Evolutionary conservation across 2,797 vertebrate genomes (phyloP).

Genomic region (Carduelis carduelis): DNA sequence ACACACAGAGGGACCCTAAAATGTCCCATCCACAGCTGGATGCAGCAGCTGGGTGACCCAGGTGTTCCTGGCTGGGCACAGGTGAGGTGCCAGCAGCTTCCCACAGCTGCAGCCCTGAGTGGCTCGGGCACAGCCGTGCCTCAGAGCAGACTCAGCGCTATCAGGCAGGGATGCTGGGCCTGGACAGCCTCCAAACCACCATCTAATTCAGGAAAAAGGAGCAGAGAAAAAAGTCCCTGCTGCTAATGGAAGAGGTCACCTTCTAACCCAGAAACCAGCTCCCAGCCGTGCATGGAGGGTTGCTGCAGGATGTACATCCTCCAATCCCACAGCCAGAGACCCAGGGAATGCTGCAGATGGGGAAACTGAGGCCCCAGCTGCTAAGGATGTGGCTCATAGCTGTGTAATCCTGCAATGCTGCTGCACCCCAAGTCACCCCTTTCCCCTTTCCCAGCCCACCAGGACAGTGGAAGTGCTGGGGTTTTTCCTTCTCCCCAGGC

Average conservation of each 20-base stretch:
- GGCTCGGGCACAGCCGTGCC: fast-evolving
- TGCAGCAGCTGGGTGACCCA: neutral
- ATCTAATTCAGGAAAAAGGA: neutral
- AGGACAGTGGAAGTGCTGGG: neutral
- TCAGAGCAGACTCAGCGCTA: neutral
- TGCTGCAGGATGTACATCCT: neutral
- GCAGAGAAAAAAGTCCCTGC: neutral
- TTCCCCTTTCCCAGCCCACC: no score
- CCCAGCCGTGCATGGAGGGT: fast-evolving
- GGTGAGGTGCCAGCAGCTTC: fast-evolving
- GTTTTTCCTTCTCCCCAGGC: neutral
- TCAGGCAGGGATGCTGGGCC: neutral
- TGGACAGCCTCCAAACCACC: conserved; percentile 55
- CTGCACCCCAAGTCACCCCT: neutral
- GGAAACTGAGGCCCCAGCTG: neutral
- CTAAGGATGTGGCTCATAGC: neutral
- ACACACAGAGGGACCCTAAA: neutral
- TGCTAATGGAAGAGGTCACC: conserved; percentile 57
- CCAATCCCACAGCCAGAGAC: neutral
- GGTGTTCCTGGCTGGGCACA: neutral
- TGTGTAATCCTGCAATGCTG: fast-evolving
- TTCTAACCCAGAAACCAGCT: conserved; percentile 44
- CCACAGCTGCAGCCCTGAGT: neutral
- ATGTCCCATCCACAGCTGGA: neutral
- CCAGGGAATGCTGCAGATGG: fast-evolving